Base-by-base conservation (phyloP, 2,113 vertebrate genomes). In the Sinocyclocheilus rhinocerous region DNA sequence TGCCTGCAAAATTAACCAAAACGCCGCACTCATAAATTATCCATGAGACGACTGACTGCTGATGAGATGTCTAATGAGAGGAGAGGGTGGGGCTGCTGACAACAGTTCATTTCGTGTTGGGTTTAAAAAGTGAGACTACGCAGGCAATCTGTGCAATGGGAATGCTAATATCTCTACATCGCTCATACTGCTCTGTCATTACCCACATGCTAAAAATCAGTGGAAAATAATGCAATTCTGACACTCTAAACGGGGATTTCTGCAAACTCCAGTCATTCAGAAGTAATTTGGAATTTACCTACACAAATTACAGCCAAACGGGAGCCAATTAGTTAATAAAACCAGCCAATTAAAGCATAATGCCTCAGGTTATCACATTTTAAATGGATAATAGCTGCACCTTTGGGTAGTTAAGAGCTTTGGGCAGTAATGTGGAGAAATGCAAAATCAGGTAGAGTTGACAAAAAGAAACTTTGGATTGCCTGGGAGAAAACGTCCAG, bases 1-100 rank as follows among this genome's bases (percentile, higher is more conserved):
- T 78, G 57, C 88, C 72, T 89, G 88, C 79, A 63, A 72, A 92
- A 88, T 84, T 65, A 93, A 88, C 57, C 61, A 75, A 82, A 77
- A 86, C 75, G 87, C 55, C 85, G 81, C 50, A 76, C 86, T 92
- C 85, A 93, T 93, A 90, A 93, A 94, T 93, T 91, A 93, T 86
- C 90, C 92, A 94, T 91, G 88, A 81, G 83, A 87, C 91, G 89
- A 93, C 90, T 90, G 90, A 92, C 92, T 90, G 88, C 91, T 93
- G 92, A 95, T 94, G 91, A 94, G 91, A 90, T 92, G 89, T 92
- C 89, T 93, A 93, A 94, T 94, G 90, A 93, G 92, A 75, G 88
- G 72, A 70, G 76, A 84, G 89, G 88, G 81, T 45, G 80, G 48
- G 86, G 79, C 50, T 70, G 81, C 16, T 86, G 87, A 88, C 80